Evolutionary conservation across 2,797 vertebrate species (phyloP), one percentile per base, ranked within the genome.

Genomic region (Propithecus perrieri): DNA sequence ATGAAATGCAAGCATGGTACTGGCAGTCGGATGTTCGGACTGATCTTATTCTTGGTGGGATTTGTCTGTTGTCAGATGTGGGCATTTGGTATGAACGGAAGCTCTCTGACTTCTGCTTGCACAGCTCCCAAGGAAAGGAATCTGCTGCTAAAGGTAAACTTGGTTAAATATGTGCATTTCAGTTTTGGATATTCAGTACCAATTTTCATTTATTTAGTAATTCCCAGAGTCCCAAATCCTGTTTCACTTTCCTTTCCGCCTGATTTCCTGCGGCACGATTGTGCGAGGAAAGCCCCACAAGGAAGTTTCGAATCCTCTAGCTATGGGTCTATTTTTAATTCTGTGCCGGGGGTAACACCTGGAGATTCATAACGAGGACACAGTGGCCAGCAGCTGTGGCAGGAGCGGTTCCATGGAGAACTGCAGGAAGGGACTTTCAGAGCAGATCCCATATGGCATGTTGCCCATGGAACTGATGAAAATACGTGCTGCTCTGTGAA

Each of bases 141-240:
- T 55, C 30, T 1, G 28, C 79, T 85, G 30, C 1, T n/a, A 35
- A 38, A 72, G 26, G 74, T 89, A 55, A 86, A 24, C 4, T 0
- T 3, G 0, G 7, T 30, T 0, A 0, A 0, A 15, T 63, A 41
- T 76, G 85, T 78, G 96, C 95, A 46, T 63, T 94, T 94, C 83
- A 63, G 89, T 92, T 79, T 43, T 2, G 26, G 57, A 10, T 84
- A 0, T 22, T 80, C 59, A 0, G 0, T 28, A 4, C n/a, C 15
- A 26, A 69, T 83, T 59, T n/a, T 50, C 41, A 0, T 48, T 26
- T 13, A 14, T 41, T 53, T 48, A 2, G 13, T 53, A 28, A 65
- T 69, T 61, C 61, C 61, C 75, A 43, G 3, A 33, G 61, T 0
- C 11, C 4, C 38, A 43, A 74, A 78, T 50, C 43, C 69, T 61